These are phyloP conservation scores for Trachelus iudaicus DNA, from an alignment of 2,888 invertebrate species.

Conservation along the genomic window DNA sequence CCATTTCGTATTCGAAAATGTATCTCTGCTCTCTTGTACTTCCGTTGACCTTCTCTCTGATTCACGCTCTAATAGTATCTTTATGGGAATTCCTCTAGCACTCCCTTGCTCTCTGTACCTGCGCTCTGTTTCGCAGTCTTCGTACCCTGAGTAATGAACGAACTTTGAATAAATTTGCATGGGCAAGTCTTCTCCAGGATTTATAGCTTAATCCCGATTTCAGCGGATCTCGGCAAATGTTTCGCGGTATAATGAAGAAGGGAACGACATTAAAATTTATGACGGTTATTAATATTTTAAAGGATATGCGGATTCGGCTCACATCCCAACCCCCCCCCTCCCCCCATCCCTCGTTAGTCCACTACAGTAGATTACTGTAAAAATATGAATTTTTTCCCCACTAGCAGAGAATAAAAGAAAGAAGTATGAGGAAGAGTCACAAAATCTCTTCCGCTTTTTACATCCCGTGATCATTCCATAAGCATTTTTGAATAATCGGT, in stretches of 20 bases:
- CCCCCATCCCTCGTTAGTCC: background rate
- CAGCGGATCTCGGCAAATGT: conserved; percentile 26
- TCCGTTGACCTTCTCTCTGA: background rate
- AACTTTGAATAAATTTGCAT: conserved; percentile 36
- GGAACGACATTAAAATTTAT: conserved; percentile 34
- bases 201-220: conserved; percentile 32
- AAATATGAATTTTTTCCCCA: background rate
- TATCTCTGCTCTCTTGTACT: background rate
- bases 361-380: background rate
- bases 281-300: conserved; percentile 37
- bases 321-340: background rate
- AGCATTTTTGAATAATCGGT: background rate
- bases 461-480: background rate
- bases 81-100: background rate
- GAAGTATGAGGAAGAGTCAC: background rate
- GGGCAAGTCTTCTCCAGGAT: conserved; percentile 21
- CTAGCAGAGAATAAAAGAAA: background rate
- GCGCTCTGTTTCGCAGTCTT: background rate
- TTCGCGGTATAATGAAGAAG: conserved; percentile 15
- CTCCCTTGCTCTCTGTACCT: background rate
- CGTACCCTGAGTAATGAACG: conserved; percentile 20
- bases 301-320: background rate
- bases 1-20: background rate
- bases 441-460: background rate
- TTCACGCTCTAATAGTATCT: background rate